Percentiles rank a stretch among this genome's conserved stretches.
phyloP scores from a whole-genome alignment of 2,888 invertebrate genomes.

The Dasypogon diadema region DNA sequence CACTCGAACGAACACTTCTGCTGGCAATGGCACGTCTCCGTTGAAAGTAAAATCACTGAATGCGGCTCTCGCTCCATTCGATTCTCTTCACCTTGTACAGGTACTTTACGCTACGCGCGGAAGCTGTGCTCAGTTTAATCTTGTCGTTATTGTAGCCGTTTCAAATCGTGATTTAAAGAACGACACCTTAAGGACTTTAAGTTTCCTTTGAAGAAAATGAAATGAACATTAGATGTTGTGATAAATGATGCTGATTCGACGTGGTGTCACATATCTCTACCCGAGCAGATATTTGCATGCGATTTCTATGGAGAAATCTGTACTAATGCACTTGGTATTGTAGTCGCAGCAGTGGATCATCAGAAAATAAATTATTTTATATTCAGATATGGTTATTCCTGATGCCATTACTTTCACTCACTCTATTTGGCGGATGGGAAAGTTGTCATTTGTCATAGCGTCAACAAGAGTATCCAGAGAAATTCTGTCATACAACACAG shows the following conservation, averaged over 20 bases:
- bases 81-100: background rate
- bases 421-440: too few relatives aligned
- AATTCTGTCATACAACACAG: too few relatives aligned
- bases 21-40: background rate
- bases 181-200: background rate
- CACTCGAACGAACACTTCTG: constrained; percentile 53
- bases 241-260: background rate
- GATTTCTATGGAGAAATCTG: background rate
- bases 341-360: too few relatives aligned
- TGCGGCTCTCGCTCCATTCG: background rate
- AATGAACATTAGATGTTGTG: background rate
- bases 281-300: background rate
- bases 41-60: background rate
- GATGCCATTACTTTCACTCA: too few relatives aligned
- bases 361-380: too few relatives aligned
- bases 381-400: too few relatives aligned
- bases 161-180: background rate
- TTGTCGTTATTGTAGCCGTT: background rate
- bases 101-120: background rate
- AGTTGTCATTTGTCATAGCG: too few relatives aligned
- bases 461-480: too few relatives aligned
- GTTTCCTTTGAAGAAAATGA: background rate
- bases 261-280: too few relatives aligned
- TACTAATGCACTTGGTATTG: too few relatives aligned
- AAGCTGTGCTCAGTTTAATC: background rate